Conservation (phyloP, 2,113 vertebrate genomes). For the Gracilinanus agilis region DNA sequence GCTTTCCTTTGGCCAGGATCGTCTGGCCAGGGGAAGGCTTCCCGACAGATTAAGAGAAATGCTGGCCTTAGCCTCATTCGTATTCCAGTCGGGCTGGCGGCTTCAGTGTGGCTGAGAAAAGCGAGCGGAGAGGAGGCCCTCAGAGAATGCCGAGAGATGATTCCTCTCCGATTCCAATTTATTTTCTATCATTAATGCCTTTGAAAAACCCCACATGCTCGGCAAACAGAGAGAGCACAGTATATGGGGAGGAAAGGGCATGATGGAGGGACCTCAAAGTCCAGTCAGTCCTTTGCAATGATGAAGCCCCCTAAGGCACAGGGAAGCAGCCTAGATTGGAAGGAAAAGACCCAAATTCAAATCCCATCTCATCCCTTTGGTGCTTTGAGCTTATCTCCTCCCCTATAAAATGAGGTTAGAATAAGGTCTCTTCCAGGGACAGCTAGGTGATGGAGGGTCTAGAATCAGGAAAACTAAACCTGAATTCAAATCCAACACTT, state of each 20-base stretch:
- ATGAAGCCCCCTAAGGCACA: not conserved
- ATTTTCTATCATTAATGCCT: slow-evolving; percentile 87
- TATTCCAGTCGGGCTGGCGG: slow-evolving; percentile 78
- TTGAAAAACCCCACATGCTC: slow-evolving; percentile 79
- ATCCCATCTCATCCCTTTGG: not conserved
- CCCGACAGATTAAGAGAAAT: slow-evolving; percentile 61
- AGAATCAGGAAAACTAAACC: not conserved
- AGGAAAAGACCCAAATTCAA: slow-evolving; percentile 6
- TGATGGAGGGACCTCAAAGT: not conserved
- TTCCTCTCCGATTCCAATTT: slow-evolving; percentile 84
- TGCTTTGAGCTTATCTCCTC: not conserved
- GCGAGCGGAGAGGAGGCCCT: slow-evolving; percentile 78
- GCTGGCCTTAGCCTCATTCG: slow-evolving; percentile 72
- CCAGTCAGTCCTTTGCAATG: not conserved
- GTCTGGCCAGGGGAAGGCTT: slow-evolving; percentile 41
- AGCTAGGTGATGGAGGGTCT: not conserved
- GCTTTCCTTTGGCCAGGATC: not conserved
- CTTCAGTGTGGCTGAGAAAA: slow-evolving; percentile 81
- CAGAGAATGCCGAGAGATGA: slow-evolving; percentile 81
- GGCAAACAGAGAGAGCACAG: slow-evolving; percentile 59
- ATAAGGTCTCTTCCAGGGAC: not conserved
- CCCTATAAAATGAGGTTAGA: not conserved
- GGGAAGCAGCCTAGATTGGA: not conserved
- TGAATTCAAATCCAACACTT: not conserved
- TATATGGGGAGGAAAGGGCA: not conserved